Base-by-base conservation (phyloP, 2,113 vertebrate genomes). In the Varanus salvator region DNA sequence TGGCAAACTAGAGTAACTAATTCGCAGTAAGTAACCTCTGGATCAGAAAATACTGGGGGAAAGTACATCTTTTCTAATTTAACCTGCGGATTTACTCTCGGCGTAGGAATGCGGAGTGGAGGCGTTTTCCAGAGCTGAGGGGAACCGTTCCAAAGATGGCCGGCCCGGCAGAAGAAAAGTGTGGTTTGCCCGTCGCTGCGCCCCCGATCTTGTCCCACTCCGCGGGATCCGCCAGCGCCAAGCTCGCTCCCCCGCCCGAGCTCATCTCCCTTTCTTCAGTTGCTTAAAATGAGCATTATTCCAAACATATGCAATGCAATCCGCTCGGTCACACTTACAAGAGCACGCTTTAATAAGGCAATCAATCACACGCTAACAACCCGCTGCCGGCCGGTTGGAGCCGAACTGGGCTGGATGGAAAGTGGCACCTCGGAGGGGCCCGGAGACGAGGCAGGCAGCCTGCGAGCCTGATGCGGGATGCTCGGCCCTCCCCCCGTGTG, bases 271-370 rank as follows among this genome's bases (percentile, higher is more conserved):
- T 94, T 97, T 97, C 97, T 96, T 97, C 97, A 95, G 97, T 97
- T 98, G 97, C 98, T 99, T 99, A 99, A 99, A 98, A 98, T 97
- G 97, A 98, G 96, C 98, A 98, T 99, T 99, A 99, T 98, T 98
- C 98, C 98, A 98, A 98, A 98, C 98, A 99, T 99, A 99, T 98
- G 98, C 98, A 98, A 98, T 97, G 98, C 98, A 99, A 99, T 99
- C 98, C 99, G 97, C 97, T 98, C 96, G 98, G 99, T 99, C 98
- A 99, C 98, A 99, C 97, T 98, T 99, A 99, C 99, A 99, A 98
- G 98, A 99, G 98, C 98, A 98, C 96, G 98, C 97, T 98, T 98
- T 99, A 99, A 99, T 99, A 99, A 99, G 98, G 98, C 98, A 97
- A 99, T 99, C 99, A 99, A 99, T 99, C 99, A 99, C 96, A 95